A percentile compares a stretch with the other conserved stretches of the same genome.
Evolutionary conservation across 2,888 invertebrate species (phyloP).

Genomic region (Augiades crinisus): DNA sequence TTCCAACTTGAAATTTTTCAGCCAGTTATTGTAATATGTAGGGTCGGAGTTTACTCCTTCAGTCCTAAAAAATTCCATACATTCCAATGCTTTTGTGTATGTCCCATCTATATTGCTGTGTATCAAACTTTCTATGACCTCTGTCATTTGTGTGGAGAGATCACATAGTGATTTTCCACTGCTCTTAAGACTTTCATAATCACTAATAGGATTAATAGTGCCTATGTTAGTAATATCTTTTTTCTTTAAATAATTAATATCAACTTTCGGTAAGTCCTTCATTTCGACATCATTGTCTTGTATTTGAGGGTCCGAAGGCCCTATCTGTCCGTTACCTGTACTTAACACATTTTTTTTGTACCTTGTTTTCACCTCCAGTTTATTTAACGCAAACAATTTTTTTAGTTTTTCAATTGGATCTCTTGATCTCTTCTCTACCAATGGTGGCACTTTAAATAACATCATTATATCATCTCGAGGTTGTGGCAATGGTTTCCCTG

Average conservation of each 20-base stretch:
- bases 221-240: constrained; percentile 69
- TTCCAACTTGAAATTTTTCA: constrained; percentile 55
- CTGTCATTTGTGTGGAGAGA: constrained; percentile 54
- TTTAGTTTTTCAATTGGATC: constrained; percentile 71
- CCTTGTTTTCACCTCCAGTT: constrained; percentile 55
- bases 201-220: constrained; percentile 81
- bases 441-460: constrained; percentile 74
- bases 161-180: constrained; percentile 54
- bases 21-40: constrained; percentile 62
- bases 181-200: constrained; percentile 74
- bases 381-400: constrained; percentile 69
- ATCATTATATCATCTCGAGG: constrained; percentile 71
- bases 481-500: constrained; percentile 79
- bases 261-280: constrained; percentile 49
- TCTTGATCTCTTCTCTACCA: constrained; percentile 66
- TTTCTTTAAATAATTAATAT: constrained; percentile 40
- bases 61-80: constrained; percentile 56
- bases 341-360: constrained; percentile 29
- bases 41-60: constrained; percentile 62
- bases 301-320: constrained; percentile 31
- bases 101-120: constrained; percentile 61
- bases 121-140: constrained; percentile 64
- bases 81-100: constrained; percentile 56
- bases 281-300: constrained; percentile 28
- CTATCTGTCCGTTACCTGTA: constrained; percentile 33